Evolutionary conservation across 2,113 vertebrate genomes (phyloP), one percentile per base, ranked within the genome.

Genomic region (Lycocorax pyrrhopterus): DNA sequence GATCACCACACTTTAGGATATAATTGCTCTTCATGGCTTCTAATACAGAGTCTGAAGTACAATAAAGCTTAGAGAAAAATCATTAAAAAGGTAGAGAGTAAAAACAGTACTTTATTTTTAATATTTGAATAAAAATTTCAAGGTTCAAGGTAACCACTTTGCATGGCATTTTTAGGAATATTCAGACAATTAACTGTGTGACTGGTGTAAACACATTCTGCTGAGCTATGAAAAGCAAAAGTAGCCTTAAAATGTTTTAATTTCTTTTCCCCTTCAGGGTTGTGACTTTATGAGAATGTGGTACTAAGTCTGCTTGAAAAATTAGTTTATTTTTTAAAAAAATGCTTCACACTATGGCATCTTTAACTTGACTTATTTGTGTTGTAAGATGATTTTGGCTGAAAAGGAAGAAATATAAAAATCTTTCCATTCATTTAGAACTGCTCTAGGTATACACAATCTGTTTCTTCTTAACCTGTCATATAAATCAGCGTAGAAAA

Each of bases 1-100:
- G 93, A 97, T 95, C 94, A 93, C 76, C 79, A 58, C 91, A 91
- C 76, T 96, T 94, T 62, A 95, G 90, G 60, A 91, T 97, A 51
- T 92, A 84, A 93, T 87, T 97, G 94, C 94, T 93, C 80, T 95
- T 77, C 6, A 73, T 96, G 77, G 72, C 59, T 91, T 90, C 81
- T 51, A 78, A 78, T 55, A 71, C 49, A 85, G 71, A 96, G 29
- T 44, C 27, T 84, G 89, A 96, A 95, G 74, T 74, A 86, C 47
- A 79, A 94, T 92, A 72, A 95, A 83, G 64, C 52, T 87, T 78
- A 56, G 39, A 90, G 95, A 95, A 95, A 95, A 96, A 87, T 56
- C 67, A 85, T 39, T 93, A 59, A 68, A 68, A 87, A 77, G 78
- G 68, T 41, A 79, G 82, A 85, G 80, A 93, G 84, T 67, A 75